A percentile compares a stretch with the other conserved stretches of the same genome.
phyloP scores from a whole-genome alignment of 2,888 invertebrate genomes.

The Brachynemurus nebulosus region DNA sequence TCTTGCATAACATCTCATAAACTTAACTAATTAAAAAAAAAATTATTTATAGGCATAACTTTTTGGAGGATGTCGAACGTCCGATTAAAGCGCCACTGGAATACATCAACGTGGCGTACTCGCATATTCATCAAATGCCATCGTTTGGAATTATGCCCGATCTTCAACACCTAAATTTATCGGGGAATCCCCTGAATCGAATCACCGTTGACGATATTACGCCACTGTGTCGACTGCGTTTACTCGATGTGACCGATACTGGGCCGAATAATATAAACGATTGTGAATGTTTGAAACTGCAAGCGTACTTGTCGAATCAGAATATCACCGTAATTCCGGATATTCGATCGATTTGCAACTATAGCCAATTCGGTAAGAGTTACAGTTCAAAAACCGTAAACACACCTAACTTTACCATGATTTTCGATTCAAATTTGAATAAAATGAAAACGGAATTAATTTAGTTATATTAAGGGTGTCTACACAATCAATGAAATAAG shows the following conservation, averaged over 20 bases:
- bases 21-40: too few species aligned
- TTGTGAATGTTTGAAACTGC: conserved; percentile 14
- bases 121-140: conserved; percentile 42
- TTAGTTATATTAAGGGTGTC: too few species aligned
- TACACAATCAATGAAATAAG: too few species aligned
- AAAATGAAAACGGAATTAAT: too few species aligned
- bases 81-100: conserved; percentile 44
- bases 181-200: conserved; percentile 38
- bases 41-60: neutral
- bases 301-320: conserved; percentile 13
- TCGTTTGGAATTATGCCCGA: conserved; percentile 44
- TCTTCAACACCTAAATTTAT: conserved; percentile 45
- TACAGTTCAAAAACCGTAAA: neutral
- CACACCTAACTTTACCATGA: too few species aligned
- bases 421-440: too few species aligned
- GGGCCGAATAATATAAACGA: conserved; percentile 30
- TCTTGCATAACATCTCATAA: too few species aligned
- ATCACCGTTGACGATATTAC: conserved; percentile 41
- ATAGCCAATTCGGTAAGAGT: neutral
- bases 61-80: conserved; percentile 30
- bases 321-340: conserved; percentile 14
- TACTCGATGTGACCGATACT: conserved; percentile 36
- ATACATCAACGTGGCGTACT: conserved; percentile 44
- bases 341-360: conserved; percentile 20
- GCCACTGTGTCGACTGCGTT: conserved; percentile 43